These are phyloP conservation scores for Antennarius maculatus DNA, from an alignment of 2,797 vertebrate genomes.

Conservation along the genomic window DNA sequence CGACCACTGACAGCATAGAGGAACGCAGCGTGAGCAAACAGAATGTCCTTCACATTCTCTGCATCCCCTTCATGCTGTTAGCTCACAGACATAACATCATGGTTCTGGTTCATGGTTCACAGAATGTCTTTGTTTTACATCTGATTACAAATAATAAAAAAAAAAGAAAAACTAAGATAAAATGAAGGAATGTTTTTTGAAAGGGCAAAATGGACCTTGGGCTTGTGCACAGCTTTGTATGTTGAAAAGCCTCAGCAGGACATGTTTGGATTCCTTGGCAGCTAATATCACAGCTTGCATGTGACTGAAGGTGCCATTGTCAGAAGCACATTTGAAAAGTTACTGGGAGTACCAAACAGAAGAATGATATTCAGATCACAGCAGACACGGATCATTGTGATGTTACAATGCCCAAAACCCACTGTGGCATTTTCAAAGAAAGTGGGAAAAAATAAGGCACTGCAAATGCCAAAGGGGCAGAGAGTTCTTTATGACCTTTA, in stretches of 20 bases:
- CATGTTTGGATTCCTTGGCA: slow-evolving; percentile 3
- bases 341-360: background rate
- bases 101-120: slow-evolving; percentile 25
- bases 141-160: too few relatives aligned
- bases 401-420: slow-evolving; percentile 37
- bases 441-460: slow-evolving; percentile 4
- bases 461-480: slow-evolving; percentile 45
- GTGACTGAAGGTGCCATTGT: background rate
- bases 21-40: slow-evolving; percentile 25
- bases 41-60: slow-evolving; percentile 52
- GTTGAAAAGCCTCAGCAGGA: slow-evolving; percentile 16
- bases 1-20: slow-evolving; percentile 23
- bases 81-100: slow-evolving; percentile 8
- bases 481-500: slow-evolving; percentile 39
- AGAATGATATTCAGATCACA: slow-evolving; percentile 32
- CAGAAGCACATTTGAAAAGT: slow-evolving; percentile 15
- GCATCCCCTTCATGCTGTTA: slow-evolving; percentile 17
- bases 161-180: background rate
- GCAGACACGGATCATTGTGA: slow-evolving; percentile 26
- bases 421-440: slow-evolving; percentile 40
- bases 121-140: background rate
- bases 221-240: slow-evolving; percentile 7
- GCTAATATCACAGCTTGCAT: slow-evolving; percentile 20
- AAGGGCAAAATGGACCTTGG: slow-evolving; percentile 9
- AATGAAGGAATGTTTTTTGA: background rate